A percentile compares a stretch with the other conserved stretches of the same genome.
phyloP scores from a whole-genome alignment of 2,797 vertebrate genomes.

The Spheniscus humboldti region DNA sequence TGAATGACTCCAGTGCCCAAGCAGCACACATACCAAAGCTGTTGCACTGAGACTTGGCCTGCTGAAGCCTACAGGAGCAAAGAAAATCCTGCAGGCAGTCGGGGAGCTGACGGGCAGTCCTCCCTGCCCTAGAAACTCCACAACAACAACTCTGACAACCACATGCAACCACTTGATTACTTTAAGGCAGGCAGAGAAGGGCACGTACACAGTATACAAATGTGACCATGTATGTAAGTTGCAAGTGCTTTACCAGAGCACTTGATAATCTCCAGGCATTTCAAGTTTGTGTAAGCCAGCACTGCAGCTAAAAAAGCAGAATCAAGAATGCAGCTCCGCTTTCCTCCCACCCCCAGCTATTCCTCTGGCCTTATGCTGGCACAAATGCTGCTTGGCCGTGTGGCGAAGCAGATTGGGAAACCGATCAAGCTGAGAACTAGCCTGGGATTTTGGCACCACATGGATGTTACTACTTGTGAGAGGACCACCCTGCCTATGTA shows the following conservation, averaged over 20 bases:
- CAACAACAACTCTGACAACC: background rate
- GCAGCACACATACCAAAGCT: background rate
- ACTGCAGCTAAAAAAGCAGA: background rate
- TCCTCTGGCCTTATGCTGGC: background rate
- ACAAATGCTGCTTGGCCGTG: background rate
- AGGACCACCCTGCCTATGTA: conserved; percentile 33
- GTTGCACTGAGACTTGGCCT: background rate
- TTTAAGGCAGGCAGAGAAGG: background rate
- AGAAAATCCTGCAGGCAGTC: background rate
- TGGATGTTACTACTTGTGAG: background rate
- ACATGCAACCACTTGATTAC: background rate
- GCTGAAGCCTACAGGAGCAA: background rate
- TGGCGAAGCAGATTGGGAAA: conserved; percentile 20
- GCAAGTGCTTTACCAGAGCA: background rate
- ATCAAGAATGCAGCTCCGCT: background rate
- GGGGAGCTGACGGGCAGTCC: background rate
- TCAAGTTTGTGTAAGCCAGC: background rate
- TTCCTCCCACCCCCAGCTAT: background rate
- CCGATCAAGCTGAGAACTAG: conserved; percentile 12
- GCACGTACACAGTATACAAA: background rate
- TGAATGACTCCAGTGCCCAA: background rate
- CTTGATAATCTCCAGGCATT: background rate
- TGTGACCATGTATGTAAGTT: accelerated
- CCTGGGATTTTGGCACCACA: background rate
- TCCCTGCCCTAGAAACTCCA: background rate